A percentile compares a stretch with the other conserved stretches of the same genome.
These are phyloP conservation scores for Acromyrmex echinatior DNA, from an alignment of 1,140 invertebrate species.

Conservation along the genomic window DNA sequence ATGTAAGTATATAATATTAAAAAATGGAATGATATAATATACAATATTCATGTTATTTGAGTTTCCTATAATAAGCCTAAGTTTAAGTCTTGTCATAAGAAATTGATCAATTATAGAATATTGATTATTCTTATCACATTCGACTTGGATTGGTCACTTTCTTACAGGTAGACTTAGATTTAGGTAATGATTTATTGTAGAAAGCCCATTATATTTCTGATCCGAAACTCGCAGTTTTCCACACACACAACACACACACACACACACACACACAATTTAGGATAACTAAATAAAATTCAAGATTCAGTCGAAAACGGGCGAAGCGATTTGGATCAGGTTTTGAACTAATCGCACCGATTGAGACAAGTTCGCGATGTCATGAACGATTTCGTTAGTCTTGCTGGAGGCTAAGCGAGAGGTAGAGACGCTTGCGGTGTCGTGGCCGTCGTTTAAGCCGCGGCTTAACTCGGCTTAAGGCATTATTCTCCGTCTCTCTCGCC, in stretches of 20 bases:
- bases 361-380: constrained; percentile 39
- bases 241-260: no score
- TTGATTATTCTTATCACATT: no score
- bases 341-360: constrained; percentile 38
- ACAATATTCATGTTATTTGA: neutral
- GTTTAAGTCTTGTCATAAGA: no score
- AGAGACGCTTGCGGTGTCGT: constrained; percentile 62
- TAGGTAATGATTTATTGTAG: no score
- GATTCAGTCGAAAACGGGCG: neutral
- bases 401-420: neutral
- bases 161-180: no score
- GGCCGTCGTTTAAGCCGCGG: constrained; percentile 66
- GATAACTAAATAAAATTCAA: neutral
- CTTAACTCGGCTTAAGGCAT: constrained; percentile 71
- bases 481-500: constrained; percentile 9
- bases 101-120: no score
- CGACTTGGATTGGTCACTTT: no score
- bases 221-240: neutral
- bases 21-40: neutral
- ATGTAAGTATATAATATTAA: no score
- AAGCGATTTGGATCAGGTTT: constrained; percentile 14
- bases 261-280: neutral
- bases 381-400: constrained; percentile 55
- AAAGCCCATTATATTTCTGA: neutral
- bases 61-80: no score